Evolutionary conservation across 37 sponge, comb jelly and placozoan species (phyloP).

Genomic region (Geodia barretti): DNA sequence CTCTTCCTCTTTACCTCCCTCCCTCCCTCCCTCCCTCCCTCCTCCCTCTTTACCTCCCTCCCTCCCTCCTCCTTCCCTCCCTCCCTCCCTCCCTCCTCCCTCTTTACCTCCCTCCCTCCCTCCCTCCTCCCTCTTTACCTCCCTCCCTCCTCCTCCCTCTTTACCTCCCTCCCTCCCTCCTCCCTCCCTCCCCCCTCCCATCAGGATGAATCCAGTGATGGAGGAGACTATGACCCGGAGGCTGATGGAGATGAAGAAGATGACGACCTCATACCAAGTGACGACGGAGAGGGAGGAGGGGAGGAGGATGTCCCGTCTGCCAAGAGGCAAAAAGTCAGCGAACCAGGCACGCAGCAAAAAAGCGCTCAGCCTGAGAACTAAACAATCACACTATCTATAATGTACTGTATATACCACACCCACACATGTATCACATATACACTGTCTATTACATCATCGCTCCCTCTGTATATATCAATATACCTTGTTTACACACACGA

Average conservation of each 20-base stretch:
- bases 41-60: background rate
- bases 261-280: constrained; percentile 10
- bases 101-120: background rate
- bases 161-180: background rate
- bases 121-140: background rate
- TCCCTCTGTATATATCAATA: too few relatives aligned
- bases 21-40: background rate
- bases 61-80: background rate
- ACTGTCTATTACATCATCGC: too few relatives aligned
- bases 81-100: background rate
- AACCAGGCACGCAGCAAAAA: background rate
- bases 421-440: too few relatives aligned
- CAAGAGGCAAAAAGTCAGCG: background rate
- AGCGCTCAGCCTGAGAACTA: background rate
- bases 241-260: constrained; percentile 17
- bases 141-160: background rate
- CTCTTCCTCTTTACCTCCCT: background rate
- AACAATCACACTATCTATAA: too few relatives aligned
- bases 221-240: constrained; percentile 62
- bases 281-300: constrained; percentile 28
- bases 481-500: too few relatives aligned
- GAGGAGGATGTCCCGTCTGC: background rate
- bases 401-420: too few relatives aligned
- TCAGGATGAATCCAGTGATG: constrained; percentile 25
- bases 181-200: constrained; percentile 1